Base-by-base conservation (phyloP, 2,113 vertebrate species). In the Grallaria varia region DNA sequence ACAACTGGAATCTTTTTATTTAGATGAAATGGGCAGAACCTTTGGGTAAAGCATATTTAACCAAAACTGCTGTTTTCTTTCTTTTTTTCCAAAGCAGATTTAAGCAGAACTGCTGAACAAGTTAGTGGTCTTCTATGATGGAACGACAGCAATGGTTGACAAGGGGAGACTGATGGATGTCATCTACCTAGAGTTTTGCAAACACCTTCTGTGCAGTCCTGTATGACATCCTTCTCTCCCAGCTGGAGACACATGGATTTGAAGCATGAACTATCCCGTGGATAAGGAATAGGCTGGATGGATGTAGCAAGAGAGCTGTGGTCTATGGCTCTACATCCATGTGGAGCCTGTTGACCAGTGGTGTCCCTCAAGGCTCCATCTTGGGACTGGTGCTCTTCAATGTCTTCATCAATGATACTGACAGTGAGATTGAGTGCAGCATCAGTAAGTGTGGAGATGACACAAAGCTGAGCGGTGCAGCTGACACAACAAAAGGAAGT, bases 311-410 rank as follows among this genome's bases (percentile, higher is more conserved):
- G 16, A 58, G 37, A 67, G 16, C 1, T 67, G 20, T n/a, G 16
- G 14, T 28, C 22, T 52, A 33, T 6, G 10, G 15, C 39, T 53
- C 69, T 53, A 4, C n/a, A 23, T 45, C 39, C 53, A 68, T 3
- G 10, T 10, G 30, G 53, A 40, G n/a, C 19, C 23, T 12, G 7
- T 33, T 39, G 10, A 45, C 0, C 0, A 67, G 10, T 14, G 15
- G 15, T 12, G 16, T n/a, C 15, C 20, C 45, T 40, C 20, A 40
- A 7, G 7, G 10, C 12, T 60, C 52, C 10, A 7, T 28, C 44
- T 17, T 16, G 8, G 16, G 52, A 82, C 53, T 6, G 33, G 7
- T 4, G 10, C 12, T 42, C 15, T 45, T 67, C 27, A 59, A 1
- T 7, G 30, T 35, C n/a, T 53, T 35, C 71, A 47, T 25, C 20